phyloP scores from a whole-genome alignment of 2,113 vertebrate genomes.

The Illadopsis cleaveri region DNA sequence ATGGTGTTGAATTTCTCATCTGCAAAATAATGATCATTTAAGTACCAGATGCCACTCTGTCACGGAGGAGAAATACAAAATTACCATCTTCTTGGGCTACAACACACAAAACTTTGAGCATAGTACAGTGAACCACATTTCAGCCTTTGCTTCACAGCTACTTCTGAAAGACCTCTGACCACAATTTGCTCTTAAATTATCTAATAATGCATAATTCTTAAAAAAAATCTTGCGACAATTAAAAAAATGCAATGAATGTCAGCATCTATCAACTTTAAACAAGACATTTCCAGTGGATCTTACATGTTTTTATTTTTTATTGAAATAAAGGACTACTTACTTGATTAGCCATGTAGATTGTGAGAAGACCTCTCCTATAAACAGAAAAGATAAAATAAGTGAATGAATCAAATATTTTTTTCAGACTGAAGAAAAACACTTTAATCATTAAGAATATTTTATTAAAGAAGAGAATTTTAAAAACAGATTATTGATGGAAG shows the following conservation, averaged over 20 bases:
- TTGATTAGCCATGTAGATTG: conserved; percentile 98
- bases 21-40: background rate
- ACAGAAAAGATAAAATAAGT: conserved; percentile 27
- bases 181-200: background rate
- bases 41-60: background rate
- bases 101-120: background rate
- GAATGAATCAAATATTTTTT: background rate
- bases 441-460: background rate
- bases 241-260: background rate
- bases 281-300: background rate
- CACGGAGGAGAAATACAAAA: background rate
- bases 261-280: background rate
- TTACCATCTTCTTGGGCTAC: background rate
- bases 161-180: background rate
- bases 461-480: background rate
- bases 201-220: background rate
- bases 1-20: background rate
- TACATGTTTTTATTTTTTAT: background rate
- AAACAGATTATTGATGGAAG: background rate
- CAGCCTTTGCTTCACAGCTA: background rate
- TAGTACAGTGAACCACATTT: background rate
- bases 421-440: background rate
- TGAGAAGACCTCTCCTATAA: conserved; percentile 95
- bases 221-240: background rate
- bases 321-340: conserved; percentile 78